phyloP scores from a whole-genome alignment of 2,113 vertebrate species.

The Lophotis ruficrista region DNA sequence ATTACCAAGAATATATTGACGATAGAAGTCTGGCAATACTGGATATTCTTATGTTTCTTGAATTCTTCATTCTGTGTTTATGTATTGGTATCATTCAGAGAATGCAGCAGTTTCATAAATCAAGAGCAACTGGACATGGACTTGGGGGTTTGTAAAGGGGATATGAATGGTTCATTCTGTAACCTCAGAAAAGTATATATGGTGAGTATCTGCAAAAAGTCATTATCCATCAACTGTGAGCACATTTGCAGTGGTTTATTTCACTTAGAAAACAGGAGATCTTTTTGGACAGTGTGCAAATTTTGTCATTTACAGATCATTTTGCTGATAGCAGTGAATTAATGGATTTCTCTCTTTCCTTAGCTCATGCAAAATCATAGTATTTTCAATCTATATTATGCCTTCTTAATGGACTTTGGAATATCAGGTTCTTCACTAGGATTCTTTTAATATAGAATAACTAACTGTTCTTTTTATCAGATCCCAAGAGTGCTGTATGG shows the following conservation, averaged over 20 bases:
- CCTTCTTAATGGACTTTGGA: not conserved
- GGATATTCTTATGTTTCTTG: not conserved
- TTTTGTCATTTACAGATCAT: not conserved
- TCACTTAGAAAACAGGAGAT: not conserved
- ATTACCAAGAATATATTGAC: not conserved
- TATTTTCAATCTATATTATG: not conserved
- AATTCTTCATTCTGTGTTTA: not conserved
- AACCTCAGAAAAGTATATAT: not conserved
- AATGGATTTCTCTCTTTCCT: not conserved
- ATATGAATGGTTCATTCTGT: not conserved
- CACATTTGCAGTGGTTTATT: not conserved
- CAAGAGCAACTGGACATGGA: not conserved
- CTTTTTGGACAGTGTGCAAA: not conserved
- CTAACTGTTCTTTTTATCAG: not conserved
- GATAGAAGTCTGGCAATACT: not conserved
- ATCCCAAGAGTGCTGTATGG: not conserved
- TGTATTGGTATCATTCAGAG: not conserved
- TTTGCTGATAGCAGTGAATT: not conserved
- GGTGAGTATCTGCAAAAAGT: not conserved
- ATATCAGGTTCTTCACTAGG: not conserved
- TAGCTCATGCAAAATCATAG: not conserved
- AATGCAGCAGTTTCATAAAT: not conserved
- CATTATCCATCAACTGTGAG: not conserved
- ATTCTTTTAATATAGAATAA: not conserved
- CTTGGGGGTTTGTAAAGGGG: not conserved